A percentile compares a stretch with the other conserved stretches of the same genome.
Conservation (phyloP, 2,797 vertebrate genomes). For the Carduelis carduelis region DNA sequence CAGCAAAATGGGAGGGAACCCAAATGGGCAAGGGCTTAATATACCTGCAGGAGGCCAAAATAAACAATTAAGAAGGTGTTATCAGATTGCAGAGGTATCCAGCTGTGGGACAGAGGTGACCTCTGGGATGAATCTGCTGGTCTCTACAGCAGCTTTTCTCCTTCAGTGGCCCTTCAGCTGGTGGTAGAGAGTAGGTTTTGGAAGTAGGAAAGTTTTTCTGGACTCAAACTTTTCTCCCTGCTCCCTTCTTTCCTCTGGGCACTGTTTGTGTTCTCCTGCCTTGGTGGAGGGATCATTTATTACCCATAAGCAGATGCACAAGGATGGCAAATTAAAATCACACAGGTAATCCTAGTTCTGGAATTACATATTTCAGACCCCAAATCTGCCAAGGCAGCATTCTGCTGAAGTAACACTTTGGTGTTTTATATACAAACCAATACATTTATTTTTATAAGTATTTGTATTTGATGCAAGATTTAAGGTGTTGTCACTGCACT, state of each 20-base stretch:
- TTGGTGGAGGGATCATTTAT: background rate
- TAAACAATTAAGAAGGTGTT: background rate
- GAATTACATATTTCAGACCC: background rate
- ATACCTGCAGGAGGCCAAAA: background rate
- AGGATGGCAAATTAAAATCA: background rate
- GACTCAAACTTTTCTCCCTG: background rate
- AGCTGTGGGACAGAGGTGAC: fast-evolving
- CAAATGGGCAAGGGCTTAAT: background rate
- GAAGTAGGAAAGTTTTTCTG: background rate
- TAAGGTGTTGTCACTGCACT: background rate
- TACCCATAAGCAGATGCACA: background rate
- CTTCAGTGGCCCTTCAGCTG: background rate
- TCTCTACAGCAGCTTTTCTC: background rate
- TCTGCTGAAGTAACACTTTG: background rate
- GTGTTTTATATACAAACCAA: background rate
- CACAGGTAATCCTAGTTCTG: background rate
- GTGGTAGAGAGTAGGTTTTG: background rate
- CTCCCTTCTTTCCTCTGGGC: background rate
- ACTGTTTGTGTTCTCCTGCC: fast-evolving
- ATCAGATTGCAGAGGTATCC: background rate
- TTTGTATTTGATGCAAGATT: background rate
- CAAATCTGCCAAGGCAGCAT: background rate
- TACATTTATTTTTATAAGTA: background rate
- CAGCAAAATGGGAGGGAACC: background rate
- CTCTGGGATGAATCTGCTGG: background rate